Evolutionary conservation across 2,797 vertebrate species (phyloP).

Genomic region (Serranus cabrilla): DNA sequence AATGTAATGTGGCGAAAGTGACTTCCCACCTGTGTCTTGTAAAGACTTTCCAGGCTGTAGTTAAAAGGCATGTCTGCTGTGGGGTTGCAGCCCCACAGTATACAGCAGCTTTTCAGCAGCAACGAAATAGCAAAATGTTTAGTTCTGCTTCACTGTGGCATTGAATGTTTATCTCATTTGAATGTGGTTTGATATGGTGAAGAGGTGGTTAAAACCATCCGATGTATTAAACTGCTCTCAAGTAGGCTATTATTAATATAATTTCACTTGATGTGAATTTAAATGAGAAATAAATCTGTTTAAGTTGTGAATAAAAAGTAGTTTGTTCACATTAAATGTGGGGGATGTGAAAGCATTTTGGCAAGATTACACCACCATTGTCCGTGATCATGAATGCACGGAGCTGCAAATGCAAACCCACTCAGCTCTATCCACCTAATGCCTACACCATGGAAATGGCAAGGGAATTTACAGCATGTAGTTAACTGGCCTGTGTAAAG

Average conservation of each 20-base stretch:
- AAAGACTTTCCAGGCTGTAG: constrained; percentile 71
- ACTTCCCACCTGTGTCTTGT: constrained; percentile 77
- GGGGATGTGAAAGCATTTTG: constrained; percentile 41
- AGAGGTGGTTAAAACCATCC: neutral
- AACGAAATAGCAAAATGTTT: constrained; percentile 15
- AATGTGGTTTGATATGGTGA: neutral
- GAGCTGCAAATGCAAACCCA: constrained; percentile 50
- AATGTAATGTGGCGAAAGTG: constrained; percentile 67
- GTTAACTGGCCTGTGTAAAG: constrained; percentile 36
- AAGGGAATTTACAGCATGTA: constrained; percentile 48
- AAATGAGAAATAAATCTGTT: constrained; percentile 17
- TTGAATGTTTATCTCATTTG: neutral
- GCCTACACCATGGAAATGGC: constrained; percentile 30
- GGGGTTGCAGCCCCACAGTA: constrained; percentile 8
- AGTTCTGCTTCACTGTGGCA: neutral
- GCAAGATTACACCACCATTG: constrained; percentile 47
- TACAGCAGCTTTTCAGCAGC: constrained; percentile 19
- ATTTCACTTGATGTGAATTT: constrained; percentile 10
- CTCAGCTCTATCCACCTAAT: constrained; percentile 47
- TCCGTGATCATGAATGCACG: constrained; percentile 39
- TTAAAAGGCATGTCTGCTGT: constrained; percentile 52
- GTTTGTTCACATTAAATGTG: constrained; percentile 22
- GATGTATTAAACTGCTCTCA: neutral
- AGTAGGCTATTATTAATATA: neutral
- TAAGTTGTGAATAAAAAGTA: constrained; percentile 1